Evolutionary conservation across 1,140 invertebrate genomes (phyloP), one percentile per base, ranked within the genome.

Genomic region (Agraylea sexmaculata): DNA sequence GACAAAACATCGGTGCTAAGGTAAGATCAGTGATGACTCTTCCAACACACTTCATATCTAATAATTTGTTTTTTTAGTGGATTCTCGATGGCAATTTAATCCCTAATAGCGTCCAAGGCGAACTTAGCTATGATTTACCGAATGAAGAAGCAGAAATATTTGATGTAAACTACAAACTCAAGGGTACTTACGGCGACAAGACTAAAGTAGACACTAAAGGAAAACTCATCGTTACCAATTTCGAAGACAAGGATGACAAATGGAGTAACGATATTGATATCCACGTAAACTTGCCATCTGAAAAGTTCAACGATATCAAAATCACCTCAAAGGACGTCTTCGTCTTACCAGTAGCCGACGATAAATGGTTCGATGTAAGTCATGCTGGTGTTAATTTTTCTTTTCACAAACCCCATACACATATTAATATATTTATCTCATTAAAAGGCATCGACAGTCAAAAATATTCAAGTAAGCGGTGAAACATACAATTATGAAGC

Each of bases 301-400:
- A 68, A 38, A 59, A 66, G 31, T 56, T 56, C 1, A 61, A 64
- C 31, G 60, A 65, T 43, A 56, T 69, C 35, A 67, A 64, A 37
- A 53, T 53, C 42, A 45, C 53, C 1, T 54, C 53, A 0, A 55
- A 51, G 11, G 45, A 59, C 2, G 34, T 55, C 4, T 56, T 52
- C 38, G 31, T 57, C 1, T 37, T 59, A 15, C 52, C 57, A 4
- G 54, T 59, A 11, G 55, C 52, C 35, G 56, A 61, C 41, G 57
- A 60, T 4, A 40, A 20, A 19, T 28, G 25, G 4, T 31, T 50
- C 22, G 61, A 64, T 49, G 60, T 66, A 53, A 50, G 39, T n/a
- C 10, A 32, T 19, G 29, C n/a, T 15, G n/a, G 37, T 16, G 28
- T 23, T 20, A 19, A 30, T 3, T 43, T 25, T 11, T 34, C 12